Evolutionary conservation across 2,888 invertebrate genomes (phyloP), one percentile per base, ranked within the genome.

Genomic region (Mythimna loreyi): DNA sequence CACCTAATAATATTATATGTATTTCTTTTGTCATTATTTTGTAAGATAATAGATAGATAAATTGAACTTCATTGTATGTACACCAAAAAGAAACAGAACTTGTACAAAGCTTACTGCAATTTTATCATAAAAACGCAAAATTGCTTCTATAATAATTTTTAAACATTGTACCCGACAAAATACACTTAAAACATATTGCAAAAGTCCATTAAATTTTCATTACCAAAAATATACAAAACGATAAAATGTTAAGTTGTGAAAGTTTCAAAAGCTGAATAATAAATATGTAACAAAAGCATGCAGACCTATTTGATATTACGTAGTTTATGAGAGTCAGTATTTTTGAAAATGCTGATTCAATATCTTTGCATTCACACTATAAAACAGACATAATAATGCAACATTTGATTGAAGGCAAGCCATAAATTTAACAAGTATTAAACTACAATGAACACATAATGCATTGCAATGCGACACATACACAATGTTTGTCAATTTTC

Each of bases 231-330:
- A n/a, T n/a, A n/a, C 8, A 9, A 21, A 47, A 4, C 11, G 6
- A 47, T 3, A 16, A 25, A 50, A 50, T 16, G 23, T 25, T 50
- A 9, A 9, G 19, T 21, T 4, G 1, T 21, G 2, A n/a, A 28
- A 21, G n/a, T 33, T 23, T 4, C 33, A 9, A 33, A n/a, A 11
- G 8, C 21, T 5, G 21, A 43, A 43, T 43, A 23, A 25, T n/a
- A 11, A 57, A 60, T 65, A 64, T 56, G 19, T 9, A 30, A 62
- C 25, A 4, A 56, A 23, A 25, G 21, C 72, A 78, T 57, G 62
- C 57, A 57, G 7, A n/a, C 47, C 4, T 33, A 11, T 13, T 53
- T 33, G 5, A 40, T 5, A 19, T 33, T 36, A 16, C n/a, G n/a
- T n/a, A n/a, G 16, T 45, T 8, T 23, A 19, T 6, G 1, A 45